Evolutionary conservation across 2,888 invertebrate species (phyloP), one percentile per base, ranked within the genome.

Genomic region (Branchipolynoe longqiensis): DNA sequence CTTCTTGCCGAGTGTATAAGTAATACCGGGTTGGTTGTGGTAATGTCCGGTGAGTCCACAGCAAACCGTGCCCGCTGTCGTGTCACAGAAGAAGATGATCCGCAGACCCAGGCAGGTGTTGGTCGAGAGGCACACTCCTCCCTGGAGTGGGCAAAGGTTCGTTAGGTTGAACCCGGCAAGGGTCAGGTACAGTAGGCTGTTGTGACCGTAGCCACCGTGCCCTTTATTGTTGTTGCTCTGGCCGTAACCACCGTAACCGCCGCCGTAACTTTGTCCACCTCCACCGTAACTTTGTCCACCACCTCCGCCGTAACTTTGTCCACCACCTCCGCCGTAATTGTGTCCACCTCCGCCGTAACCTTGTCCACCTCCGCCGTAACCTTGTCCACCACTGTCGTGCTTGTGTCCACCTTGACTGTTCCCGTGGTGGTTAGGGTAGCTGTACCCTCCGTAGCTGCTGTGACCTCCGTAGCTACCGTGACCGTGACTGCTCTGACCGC

Each of bases 1-100:
- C 48, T 18, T 12, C 8, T 48, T 48, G 8, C 18, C 8, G 48
- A 12, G 18, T 12, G 48, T 8, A 48, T 48, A 48, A 48, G 48
- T 48, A n/a, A n/a, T n/a, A n/a, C n/a, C n/a, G n/a, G n/a, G n/a
- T n/a, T n/a, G n/a, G 8, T n/a, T 36, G 38, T 33, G 1, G 69
- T 69, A 69, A 22, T 69, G 62, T 3, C 62, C 38, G 62, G 22
- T 25, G 38, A 36, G 33, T 18, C 38, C 69, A 38, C 69, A 69
- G 38, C 69, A 69, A 22, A 69, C 36, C 22, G 69, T 69, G 18
- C 36, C 33, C 4, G 69, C 69, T 1, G 36, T 38, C 6, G 69
- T 33, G 38, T 69, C 69, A 69, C 69, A 69, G 36, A 69, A 33
- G 25, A 69, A 69, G 33, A 33, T 3, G 38, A n/a, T 38, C 69